Evolutionary conservation across 2,888 invertebrate genomes (phyloP), one percentile per base, ranked within the genome.

Genomic region (Nebria salina): DNA sequence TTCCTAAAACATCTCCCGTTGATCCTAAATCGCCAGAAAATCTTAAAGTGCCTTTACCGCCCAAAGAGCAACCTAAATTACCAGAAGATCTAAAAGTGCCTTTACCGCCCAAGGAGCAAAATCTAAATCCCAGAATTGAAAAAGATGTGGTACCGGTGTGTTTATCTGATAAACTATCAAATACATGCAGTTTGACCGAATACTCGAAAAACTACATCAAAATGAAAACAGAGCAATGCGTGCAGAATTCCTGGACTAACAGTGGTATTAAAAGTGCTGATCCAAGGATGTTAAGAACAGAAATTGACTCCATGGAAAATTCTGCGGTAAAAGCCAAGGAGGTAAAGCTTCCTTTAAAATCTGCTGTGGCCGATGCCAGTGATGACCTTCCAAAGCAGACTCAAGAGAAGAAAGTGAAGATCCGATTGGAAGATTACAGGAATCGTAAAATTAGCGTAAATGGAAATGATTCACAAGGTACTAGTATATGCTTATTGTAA

Each of bases 161-260:
- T 54, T 64, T 75, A 11, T 43, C 64, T n/a, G 75, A 80, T 65
- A 75, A 80, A 75, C 64, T 80, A 6, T 72, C 75, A 54, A 80
- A 80, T 20, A 75, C 80, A 1, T 80, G 75, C 25, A 25, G 72
- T 41, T 72, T 80, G 15, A 75, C 80, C 3, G 80, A 80, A 34
- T 80, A 80, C 41, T 75, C 80, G 11, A 75, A 80, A 64, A 80
- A 70, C 65, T 80, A 65, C 65, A 75, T 80, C 26, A 80, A 80
- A 75, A 75, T 80, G 70, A 80, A 75, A 34, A 80, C 75, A 8
- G 75, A 72, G 0, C 80, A 80, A 75, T 26, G 8, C 2, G 26
- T 78, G 3, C 65, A 74, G 2, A 78, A 65, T 74, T 8, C 54
- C 43, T 26, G 64, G 25, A 54, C 9, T 65, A 66, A 66, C 3